Evolutionary conservation across 2,888 invertebrate genomes (phyloP), one percentile per base, ranked within the genome.

Genomic region (Panorpa germanica): DNA sequence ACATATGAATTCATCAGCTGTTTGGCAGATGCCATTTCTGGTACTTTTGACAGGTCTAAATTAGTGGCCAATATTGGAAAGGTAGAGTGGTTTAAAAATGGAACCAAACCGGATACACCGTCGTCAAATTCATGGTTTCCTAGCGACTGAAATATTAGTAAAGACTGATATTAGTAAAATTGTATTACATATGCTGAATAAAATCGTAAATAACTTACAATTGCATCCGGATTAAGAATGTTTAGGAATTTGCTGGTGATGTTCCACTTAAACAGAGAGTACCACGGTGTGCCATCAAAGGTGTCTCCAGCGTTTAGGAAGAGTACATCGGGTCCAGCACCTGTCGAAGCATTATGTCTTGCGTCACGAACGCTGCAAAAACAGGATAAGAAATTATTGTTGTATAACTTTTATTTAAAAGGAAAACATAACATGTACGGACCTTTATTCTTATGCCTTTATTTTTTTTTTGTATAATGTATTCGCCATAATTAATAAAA

Each of bases 51-150:
- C 1, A 74, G 57, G 38, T 78, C 61, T 24, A 86, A 57, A 47
- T 88, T 88, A 21, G 73, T 59, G 7, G 73, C 66, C 1, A 86
- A 55, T 6, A 80, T 58, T 0, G 83, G 80, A 37, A 70, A 71
- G 1, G 59, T 61, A 4, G 70, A 52, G 27, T 62, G 61, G 26
- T 67, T 47, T 13, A 86, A 52, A 44, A 75, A 83, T 0, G 73
- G 74, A 16, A 64, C 55, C 16, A 81, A 52, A 8, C 73, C 80
- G 5, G 53, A 53, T 4, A 76, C 55, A 4, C 75, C 75, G 32
- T 72, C 64, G 52, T 86, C 86, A 44, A 88, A 80, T 52, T 88
- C 86, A 49, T 88, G 86, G 46, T 85, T 86, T 15, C 86, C 86
- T 37, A 88, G 57, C 10, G 72, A 70, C 83, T 85, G 61, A 42